A percentile compares a stretch with the other conserved stretches of the same genome.
Evolutionary conservation across 2,888 invertebrate genomes (phyloP).

Genomic region (Nomada ferruginata): DNA sequence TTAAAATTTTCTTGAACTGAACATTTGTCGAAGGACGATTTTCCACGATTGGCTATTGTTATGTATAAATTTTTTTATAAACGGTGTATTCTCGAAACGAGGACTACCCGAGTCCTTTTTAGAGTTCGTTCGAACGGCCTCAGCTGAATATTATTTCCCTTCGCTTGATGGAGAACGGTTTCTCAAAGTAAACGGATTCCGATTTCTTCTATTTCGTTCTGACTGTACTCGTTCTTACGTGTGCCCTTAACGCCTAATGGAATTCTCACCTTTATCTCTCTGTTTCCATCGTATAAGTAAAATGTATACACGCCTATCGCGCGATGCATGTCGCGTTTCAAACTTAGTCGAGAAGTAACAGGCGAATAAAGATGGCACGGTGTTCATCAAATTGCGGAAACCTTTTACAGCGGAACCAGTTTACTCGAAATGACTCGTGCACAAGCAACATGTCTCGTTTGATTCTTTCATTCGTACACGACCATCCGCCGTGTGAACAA

Average conservation of each 20-base stretch:
- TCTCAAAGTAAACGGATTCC: slow-evolving; percentile 63
- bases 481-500: slow-evolving; percentile 25
- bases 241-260: slow-evolving; percentile 42
- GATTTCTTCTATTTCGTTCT: not conserved
- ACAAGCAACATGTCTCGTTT: slow-evolving; percentile 16
- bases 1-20: not conserved
- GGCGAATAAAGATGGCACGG: slow-evolving; percentile 49
- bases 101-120: slow-evolving; percentile 1
- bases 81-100: slow-evolving; percentile 7
- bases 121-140: slow-evolving; percentile 9
- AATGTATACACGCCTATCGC: slow-evolving; percentile 20
- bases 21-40: slow-evolving; percentile 46
- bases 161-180: slow-evolving; percentile 56
- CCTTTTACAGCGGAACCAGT: slow-evolving; percentile 19
- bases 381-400: slow-evolving; percentile 28
- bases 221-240: slow-evolving; percentile 14
- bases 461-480: slow-evolving; percentile 22
- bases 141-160: slow-evolving; percentile 8
- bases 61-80: slow-evolving; percentile 50
- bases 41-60: slow-evolving; percentile 13
- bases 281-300: slow-evolving; percentile 13
- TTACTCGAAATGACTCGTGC: slow-evolving; percentile 32
- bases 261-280: slow-evolving; percentile 34
- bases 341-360: slow-evolving; percentile 46
- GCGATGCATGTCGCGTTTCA: slow-evolving; percentile 21